Base-by-base conservation (phyloP, 2,113 vertebrate genomes). In the Taxidea taxus region DNA sequence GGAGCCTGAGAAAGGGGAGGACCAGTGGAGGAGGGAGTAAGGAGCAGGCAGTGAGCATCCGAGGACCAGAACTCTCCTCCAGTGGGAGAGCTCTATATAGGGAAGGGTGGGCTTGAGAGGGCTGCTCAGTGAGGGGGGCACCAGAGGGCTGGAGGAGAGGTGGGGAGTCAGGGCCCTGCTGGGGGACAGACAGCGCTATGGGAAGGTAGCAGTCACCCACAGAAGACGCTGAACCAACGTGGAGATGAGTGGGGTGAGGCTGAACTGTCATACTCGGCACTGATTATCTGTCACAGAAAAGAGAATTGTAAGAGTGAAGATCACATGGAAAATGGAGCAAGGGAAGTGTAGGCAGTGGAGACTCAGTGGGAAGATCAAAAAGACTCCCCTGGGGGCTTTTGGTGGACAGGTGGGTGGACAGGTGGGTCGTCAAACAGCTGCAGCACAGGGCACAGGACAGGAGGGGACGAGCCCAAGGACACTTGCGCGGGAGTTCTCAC, bases 401-500 rank as follows among this genome's bases (percentile, higher is more conserved):
- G 31, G 44, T 0, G 34, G 51, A 54, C 51, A 54, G 51, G 18
- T 23, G 54, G 54, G 20, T 7, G 20, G 68, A 31, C 15, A 56
- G 56, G 44, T 0, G 13, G 11, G 56, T n/a, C 31, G 68, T 14
- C 1, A 7, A 37, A 27, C 18, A 14, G 31, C 87, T 27, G 39
- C 10, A 8, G 39, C n/a, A 23, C 6, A n/a, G 87, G 10, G 64
- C 14, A 5, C 31, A 11, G 58, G 11, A 51, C 0, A 47, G 44
- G 72, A 81, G 2, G 49, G 70, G 34, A 49, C 21, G 72, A 51
- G 25, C 27, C 25, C 21, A 51, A 39, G 66, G 74, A 74, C 13
- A 23, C 34, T 1, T 9, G 20, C 13, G 20, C 25, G 1, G 31
- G 49, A 54, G 66, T 47, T 0, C 11, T 4, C 12, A 2, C 0